Evolutionary conservation across 2,888 invertebrate species (phyloP).

Genomic region (Oscheius sp.): DNA sequence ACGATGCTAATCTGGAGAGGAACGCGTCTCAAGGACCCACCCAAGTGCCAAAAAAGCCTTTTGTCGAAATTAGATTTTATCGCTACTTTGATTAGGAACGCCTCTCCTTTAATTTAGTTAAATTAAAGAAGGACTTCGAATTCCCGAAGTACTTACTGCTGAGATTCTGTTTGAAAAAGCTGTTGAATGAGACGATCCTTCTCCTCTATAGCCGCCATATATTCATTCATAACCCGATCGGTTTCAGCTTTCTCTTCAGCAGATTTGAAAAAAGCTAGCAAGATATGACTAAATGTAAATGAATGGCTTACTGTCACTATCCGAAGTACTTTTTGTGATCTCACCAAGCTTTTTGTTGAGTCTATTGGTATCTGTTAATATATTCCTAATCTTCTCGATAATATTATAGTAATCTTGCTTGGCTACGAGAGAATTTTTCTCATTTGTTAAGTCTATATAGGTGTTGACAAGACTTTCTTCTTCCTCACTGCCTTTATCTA

Average conservation of each 20-base stretch:
- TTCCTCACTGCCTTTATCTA: constrained; percentile 54
- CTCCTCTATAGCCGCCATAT: constrained; percentile 46
- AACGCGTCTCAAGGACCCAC: too few relatives aligned
- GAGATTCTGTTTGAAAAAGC: constrained; percentile 44
- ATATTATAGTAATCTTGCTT: constrained; percentile 56
- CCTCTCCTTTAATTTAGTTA: not conserved
- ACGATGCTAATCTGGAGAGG: not conserved
- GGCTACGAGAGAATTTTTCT: constrained; percentile 49
- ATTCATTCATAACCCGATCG: constrained; percentile 55
- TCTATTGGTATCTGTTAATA: constrained; percentile 31
- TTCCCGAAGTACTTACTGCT: constrained; percentile 47
- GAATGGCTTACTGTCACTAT: constrained; percentile 10
- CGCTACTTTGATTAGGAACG: not conserved
- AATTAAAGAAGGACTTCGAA: too few relatives aligned
- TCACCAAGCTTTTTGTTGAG: constrained; percentile 30
- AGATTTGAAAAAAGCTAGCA: constrained; percentile 42
- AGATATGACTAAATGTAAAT: not conserved
- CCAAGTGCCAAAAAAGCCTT: constrained; percentile 8
- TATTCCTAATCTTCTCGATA: constrained; percentile 47
- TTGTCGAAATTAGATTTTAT: not conserved
- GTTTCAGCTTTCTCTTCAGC: constrained; percentile 57
- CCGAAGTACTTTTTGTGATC: constrained; percentile 19
- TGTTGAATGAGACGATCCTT: constrained; percentile 45
- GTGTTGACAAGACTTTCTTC: constrained; percentile 50
- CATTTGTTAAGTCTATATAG: constrained; percentile 52